Base-by-base conservation (phyloP, 2,797 vertebrate species). In the Sylvia borin region DNA sequence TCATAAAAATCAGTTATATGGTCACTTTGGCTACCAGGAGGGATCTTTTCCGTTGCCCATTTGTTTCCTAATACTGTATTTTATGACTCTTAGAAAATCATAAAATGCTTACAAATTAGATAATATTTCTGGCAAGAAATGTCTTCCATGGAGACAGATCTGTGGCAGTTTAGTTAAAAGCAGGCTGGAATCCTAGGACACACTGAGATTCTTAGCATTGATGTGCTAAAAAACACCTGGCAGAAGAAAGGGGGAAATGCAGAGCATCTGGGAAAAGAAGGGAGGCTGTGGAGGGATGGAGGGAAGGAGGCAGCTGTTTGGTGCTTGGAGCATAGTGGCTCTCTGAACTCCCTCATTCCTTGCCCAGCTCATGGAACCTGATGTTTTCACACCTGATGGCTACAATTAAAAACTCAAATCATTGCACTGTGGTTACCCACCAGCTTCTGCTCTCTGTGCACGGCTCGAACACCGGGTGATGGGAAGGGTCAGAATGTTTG, bases 221-320 rank as follows among this genome's bases (percentile, higher is more conserved):
- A 85, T 96, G 81, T 86, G 76, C 91, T 93, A 65, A 81, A 94
- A 94, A 96, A 80, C 95, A 97, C 88, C 95, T 96, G 95, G 95
- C 77, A 95, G 84, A 76, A 54, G 54, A 90, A 84, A 83, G 50
- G 43, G 57, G 84, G 90, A 95, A 97, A 86, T 92, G 53, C 15
- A 15, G 88, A 96, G 94, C 95, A 94, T 92, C 93, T 96, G 96
- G 90, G 76, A 72, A 75, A 79, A 58, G 24, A 64, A 64, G 42
- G 3, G 27, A 84, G 47, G 65, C 68, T 88, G 66, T 4, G 19
- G 38, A 85, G 43, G 3, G 32, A 75, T n/a, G 61, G 73, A 54
- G 22, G 34, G 32, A 66, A 24, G 34, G 26, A 67, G 36, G 45
- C 10, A 34, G 67, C 53, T 58, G 53, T 31, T 77, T 45, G 26